Base-by-base conservation (phyloP, 2,113 vertebrate species). In the Oceanites oceanicus region DNA sequence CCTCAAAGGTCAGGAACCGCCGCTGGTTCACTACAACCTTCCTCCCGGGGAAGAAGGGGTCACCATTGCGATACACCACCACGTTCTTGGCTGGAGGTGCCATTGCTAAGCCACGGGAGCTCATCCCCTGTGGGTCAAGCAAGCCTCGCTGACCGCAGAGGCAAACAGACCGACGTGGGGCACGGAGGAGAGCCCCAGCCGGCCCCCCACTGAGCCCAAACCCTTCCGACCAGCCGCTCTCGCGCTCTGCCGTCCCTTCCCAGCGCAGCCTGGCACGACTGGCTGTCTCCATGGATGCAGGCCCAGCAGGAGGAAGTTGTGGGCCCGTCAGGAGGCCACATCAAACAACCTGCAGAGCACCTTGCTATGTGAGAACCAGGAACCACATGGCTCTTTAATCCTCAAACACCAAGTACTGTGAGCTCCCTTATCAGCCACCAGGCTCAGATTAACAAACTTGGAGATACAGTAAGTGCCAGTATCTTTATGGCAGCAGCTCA, bases 41-140 rank as follows among this genome's bases (percentile, higher is more conserved):
- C 68, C 96, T 98, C 62, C 99, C 99, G 2, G 89, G 96, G 95
- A 97, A 99, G 97, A 99, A 99, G 56, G 98, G 98, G 95, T 99
- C 99, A 15, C 99, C 99, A 3, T 99, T 99, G 95, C 98, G 98
- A 93, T 98, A 99, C 29, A 99, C 98, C 88, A 99, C 78, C 94
- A 99, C 98, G 2, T 94, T 99, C 93, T 98, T 99, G 81, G 96
- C 95, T 10, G 97, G 98, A 50, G 98, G 98, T 19, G 98, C 92
- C 58, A 44, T 49, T 11, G 89, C 63, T 34, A 93, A 78, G 16
- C 78, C 44, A n/a, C 53, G 50, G 61, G 97, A 96, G 85, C 97
- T 97, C 99, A 99, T 99, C 45, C 75, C 88, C 36, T 18, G 12
- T 13, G 16, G 10, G 11, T 47, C 20, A 10, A 7, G 59, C 34